These are phyloP conservation scores for Hemithea aestivaria DNA, from an alignment of 2,888 invertebrate genomes.

Conservation along the genomic window DNA sequence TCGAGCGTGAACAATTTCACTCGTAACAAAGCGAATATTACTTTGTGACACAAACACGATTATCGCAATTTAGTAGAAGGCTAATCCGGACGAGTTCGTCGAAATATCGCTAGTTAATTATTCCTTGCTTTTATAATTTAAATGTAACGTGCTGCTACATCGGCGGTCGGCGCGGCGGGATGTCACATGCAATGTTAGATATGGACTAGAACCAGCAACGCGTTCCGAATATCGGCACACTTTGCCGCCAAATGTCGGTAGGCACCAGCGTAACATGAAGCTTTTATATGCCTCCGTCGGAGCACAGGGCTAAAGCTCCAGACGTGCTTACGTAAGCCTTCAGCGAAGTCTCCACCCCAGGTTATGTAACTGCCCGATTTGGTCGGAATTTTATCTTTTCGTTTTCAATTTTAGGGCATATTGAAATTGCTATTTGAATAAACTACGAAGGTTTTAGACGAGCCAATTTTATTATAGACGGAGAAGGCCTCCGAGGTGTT, in stretches of 20 bases:
- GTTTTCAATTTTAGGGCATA: constrained; percentile 46
- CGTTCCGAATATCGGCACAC: neutral
- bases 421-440: constrained; percentile 37
- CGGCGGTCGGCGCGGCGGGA: constrained; percentile 14
- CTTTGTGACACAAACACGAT: constrained; percentile 23
- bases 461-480: constrained; percentile 18
- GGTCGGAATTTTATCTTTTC: constrained; percentile 45
- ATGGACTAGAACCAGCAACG: neutral
- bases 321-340: constrained; percentile 70
- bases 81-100: constrained; percentile 21
- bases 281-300: constrained; percentile 33
- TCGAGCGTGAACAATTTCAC: constrained; percentile 14
- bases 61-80: constrained; percentile 26
- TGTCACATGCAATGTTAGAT: constrained; percentile 10
- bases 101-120: constrained; percentile 30
- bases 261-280: constrained; percentile 16
- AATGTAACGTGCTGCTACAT: constrained; percentile 27
- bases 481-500: constrained; percentile 16
- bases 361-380: constrained; percentile 69
- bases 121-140: constrained; percentile 27
- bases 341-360: constrained; percentile 53
- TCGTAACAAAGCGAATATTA: constrained; percentile 14
- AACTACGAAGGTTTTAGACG: constrained; percentile 26
- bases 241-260: constrained; percentile 5
- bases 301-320: constrained; percentile 38